Conservation (phyloP, 2,888 invertebrate species). For the Drosophila pseudotakahashii region DNA sequence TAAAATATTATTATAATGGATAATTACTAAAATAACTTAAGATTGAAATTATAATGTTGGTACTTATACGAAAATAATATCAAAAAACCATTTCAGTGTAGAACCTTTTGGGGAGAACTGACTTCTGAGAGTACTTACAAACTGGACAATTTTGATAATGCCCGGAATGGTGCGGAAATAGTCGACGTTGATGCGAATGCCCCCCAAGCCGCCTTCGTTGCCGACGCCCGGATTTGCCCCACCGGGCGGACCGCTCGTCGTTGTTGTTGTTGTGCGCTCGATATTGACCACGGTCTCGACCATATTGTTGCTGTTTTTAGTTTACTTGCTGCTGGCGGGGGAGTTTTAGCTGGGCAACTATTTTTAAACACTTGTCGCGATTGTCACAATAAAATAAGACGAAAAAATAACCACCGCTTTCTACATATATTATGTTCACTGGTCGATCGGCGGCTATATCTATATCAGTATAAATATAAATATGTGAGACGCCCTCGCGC, state of each 20-base stretch:
- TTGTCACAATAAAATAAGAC: slow-evolving; percentile 44
- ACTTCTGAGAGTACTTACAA: slow-evolving; percentile 87
- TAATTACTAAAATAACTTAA: too few species aligned
- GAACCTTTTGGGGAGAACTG: too few species aligned
- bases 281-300: slow-evolving; percentile 93
- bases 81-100: too few species aligned
- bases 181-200: slow-evolving; percentile 90
- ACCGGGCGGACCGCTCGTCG: slow-evolving; percentile 79
- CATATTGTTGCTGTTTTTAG: slow-evolving; percentile 86
- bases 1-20: too few species aligned
- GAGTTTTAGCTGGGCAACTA: slow-evolving; percentile 49
- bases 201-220: slow-evolving; percentile 85
- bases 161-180: slow-evolving; percentile 94
- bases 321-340: slow-evolving; percentile 9
- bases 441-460: slow-evolving; percentile 29
- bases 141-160: slow-evolving; percentile 90
- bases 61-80: too few species aligned
- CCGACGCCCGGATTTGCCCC: slow-evolving; percentile 65
- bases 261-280: slow-evolving; percentile 87
- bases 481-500: slow-evolving; percentile 42
- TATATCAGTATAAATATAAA: slow-evolving; percentile 20
- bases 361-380: slow-evolving; percentile 62
- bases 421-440: slow-evolving; percentile 3
- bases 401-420: slow-evolving; percentile 35
- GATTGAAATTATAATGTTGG: too few species aligned